phyloP scores from a whole-genome alignment of 2,888 invertebrate species.

The Dasypogon diadema region DNA sequence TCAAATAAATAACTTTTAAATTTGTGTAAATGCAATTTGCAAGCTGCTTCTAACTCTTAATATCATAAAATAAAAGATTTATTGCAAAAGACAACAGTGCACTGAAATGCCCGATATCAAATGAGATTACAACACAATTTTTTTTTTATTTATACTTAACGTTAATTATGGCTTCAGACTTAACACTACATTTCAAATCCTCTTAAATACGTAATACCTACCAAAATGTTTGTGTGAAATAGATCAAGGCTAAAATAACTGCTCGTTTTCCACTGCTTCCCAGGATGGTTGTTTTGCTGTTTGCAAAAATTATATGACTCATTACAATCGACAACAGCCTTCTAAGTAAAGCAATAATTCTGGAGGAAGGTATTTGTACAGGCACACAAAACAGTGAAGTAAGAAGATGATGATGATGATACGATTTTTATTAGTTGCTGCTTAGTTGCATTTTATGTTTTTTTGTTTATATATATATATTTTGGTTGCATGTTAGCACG shows the following conservation, averaged over 20 bases:
- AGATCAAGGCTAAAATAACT: background rate
- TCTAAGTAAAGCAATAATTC: constrained; percentile 15
- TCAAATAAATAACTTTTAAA: constrained; percentile 21
- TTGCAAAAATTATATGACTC: constrained; percentile 9
- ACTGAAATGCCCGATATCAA: constrained; percentile 13
- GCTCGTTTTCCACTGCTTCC: background rate
- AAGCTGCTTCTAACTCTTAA: constrained; percentile 41
- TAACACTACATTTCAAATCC: constrained; percentile 16
- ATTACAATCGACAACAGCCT: constrained; percentile 1
- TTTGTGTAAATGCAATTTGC: constrained; percentile 43
- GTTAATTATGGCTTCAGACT: constrained; percentile 46
- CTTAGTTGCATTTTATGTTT: constrained; percentile 34
- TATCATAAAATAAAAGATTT: background rate
- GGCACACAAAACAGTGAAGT: constrained; percentile 45
- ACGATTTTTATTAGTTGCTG: constrained; percentile 46
- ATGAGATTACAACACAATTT: constrained; percentile 22
- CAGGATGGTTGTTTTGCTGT: background rate
- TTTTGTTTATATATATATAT: constrained; percentile 35
- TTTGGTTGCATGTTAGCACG: constrained; percentile 50
- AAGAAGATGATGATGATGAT: constrained; percentile 40
- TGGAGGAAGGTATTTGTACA: constrained; percentile 30
- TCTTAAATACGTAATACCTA: constrained; percentile 37
- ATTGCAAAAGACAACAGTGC: constrained; percentile 26
- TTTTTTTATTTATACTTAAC: constrained; percentile 27
- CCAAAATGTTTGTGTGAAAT: constrained; percentile 13